Base-by-base conservation (phyloP, 2,797 vertebrate species). In the Sebastiscus tertius region DNA sequence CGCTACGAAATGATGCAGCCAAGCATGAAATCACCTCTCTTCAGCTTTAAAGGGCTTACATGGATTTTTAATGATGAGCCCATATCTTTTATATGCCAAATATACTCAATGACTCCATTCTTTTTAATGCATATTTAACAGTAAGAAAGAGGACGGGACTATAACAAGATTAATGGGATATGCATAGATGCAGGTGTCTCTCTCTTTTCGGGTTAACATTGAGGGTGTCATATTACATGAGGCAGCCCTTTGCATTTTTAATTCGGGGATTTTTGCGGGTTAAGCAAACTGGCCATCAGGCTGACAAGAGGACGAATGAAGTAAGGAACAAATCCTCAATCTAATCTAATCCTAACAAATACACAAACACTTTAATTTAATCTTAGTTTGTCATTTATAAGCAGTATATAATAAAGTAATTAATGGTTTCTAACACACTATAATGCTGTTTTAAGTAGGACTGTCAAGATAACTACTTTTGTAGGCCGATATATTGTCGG, bases 11-110 rank as follows among this genome's bases (percentile, higher is more conserved):
- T 69, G 70, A 87, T 31, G 92, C 93, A 92, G 87, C 86, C 87
- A 84, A 87, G 95, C 95, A 87, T 96, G 95, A 96, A 96, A 96
- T 96, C 95, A 96, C 94, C 94, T 96, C 95, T 94, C 93, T 93
- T 93, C 93, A 90, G 92, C 91, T 95, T 93, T 93, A 94, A 94
- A 95, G 93, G 93, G 91, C 91, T 94, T 94, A 95, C 95, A 95
- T 93, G 93, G 93, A 90, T 95, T 96, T 95, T 96, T 96, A 96
- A 96, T 96, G 94, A 95, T 89, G 90, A 93, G 92, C 91, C 93
- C 86, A 88, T 95, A 94, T 95, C 94, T 95, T 95, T 94, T 94
- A 93, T 95, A 94, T 89, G 92, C 93, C 93, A 95, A 95, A 95
- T 94, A 94, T 94, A 94, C 91, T 94, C 93, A 95, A 94, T 92